Conservation (phyloP, 1,140 invertebrate genomes). For the Procambarus virginalis region DNA sequence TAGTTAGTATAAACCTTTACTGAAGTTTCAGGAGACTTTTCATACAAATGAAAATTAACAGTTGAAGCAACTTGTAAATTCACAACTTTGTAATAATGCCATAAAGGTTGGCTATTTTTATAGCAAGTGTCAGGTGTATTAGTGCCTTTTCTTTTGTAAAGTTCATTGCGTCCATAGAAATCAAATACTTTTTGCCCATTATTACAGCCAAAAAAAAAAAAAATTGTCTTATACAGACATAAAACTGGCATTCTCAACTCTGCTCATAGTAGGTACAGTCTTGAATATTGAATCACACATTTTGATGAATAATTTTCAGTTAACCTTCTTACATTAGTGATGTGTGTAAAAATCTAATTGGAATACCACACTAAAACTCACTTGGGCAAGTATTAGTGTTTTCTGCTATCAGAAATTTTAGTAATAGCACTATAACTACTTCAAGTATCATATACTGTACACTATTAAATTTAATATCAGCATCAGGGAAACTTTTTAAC, state of each 20-base stretch:
- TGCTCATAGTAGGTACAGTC: not conserved
- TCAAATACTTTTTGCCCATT: constrained; percentile 7
- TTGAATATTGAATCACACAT: not conserved
- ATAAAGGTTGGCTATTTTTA: constrained; percentile 17
- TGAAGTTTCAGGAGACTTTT: not conserved
- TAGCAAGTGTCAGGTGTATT: constrained; percentile 53
- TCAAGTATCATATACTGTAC: not conserved
- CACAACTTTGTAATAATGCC: not conserved
- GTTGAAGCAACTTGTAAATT: not conserved
- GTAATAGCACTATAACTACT: not conserved
- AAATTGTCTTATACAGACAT: not conserved
- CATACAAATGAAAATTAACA: not conserved
- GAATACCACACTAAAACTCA: not conserved
- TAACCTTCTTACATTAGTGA: not conserved
- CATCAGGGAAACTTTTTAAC: not conserved
- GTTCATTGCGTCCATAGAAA: constrained; percentile 38
- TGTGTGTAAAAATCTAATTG: not conserved
- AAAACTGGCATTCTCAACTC: not conserved
- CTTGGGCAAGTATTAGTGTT: not conserved
- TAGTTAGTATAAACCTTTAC: not conserved
- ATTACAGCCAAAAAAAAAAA: not conserved
- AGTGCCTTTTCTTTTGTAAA: constrained; percentile 58
- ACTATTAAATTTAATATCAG: not conserved
- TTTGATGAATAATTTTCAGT: not conserved
- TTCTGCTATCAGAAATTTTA: not conserved